These are phyloP conservation scores for Ceuthmochares aereus DNA, from an alignment of 2,113 vertebrate species.

Conservation along the genomic window DNA sequence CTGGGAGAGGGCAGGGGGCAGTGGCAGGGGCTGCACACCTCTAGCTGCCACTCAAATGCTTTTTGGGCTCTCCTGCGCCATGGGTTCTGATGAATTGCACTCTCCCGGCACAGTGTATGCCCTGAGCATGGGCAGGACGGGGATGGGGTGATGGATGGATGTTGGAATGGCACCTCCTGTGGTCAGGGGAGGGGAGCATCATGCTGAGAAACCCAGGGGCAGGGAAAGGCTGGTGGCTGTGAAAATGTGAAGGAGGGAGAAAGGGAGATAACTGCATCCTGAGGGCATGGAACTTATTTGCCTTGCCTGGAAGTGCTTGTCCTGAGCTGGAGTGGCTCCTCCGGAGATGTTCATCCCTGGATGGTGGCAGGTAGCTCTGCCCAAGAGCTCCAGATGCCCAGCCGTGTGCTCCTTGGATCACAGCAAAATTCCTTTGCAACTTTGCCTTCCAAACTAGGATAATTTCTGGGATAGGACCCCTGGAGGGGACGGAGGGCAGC, in stretches of 20 bases:
- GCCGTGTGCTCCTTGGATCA: background rate
- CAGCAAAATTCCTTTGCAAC: background rate
- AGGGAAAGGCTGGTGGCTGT: background rate
- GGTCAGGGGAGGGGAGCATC: background rate
- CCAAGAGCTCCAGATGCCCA: background rate
- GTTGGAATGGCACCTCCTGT: background rate
- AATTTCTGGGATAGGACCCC: background rate
- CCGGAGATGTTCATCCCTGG: background rate
- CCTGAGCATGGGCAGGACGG: background rate
- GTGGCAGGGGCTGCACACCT: background rate
- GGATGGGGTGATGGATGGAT: fast-evolving
- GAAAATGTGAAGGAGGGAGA: background rate
- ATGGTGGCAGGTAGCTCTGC: too few species aligned
- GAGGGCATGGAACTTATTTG: background rate
- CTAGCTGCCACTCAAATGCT: background rate
- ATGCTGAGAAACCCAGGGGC: background rate
- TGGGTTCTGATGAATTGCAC: background rate
- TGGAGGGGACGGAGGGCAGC: background rate
- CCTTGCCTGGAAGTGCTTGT: background rate
- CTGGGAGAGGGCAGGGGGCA: background rate
- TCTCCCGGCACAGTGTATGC: fast-evolving
- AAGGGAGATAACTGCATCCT: background rate
- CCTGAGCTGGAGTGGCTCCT: background rate
- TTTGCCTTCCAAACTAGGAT: background rate
- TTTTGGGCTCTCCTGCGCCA: fast-evolving